Base-by-base conservation (phyloP, 2,888 invertebrate genomes). In the Eurytoma adleriae region DNA sequence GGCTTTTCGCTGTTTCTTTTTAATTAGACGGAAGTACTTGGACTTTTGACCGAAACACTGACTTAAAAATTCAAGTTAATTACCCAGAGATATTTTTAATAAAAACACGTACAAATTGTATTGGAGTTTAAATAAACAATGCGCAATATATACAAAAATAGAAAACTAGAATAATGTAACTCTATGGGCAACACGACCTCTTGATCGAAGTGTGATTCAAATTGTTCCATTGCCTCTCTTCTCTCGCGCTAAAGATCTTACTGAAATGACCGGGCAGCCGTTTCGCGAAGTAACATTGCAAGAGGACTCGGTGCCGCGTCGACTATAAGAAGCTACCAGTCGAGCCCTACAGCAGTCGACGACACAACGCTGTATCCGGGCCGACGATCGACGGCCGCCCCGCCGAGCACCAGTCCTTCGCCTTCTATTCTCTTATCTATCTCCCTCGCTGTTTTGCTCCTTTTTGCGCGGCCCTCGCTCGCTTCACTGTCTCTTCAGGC, bases 241-340 rank as follows among this genome's bases (percentile, higher is more conserved):
- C 54, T 57, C 57, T 66, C 40, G 24, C 24, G 24, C 24, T 24
- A 24, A 24, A 24, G 24, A 24, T 24, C 24, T 24, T 24, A 40
- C 40, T 20, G 14, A 18, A 24, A 57, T n/a, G 66, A 27, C 48
- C 40, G n/a, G 40, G 2, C 59, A 20, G 27, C 59, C 48, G 59
- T n/a, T n/a, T 20, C 52, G 66, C 3, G 27, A 54, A 73, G 61
- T 61, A 62, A 78, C 67, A 78, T 78, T 68, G 61, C 68, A 56
- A 68, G 20, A 61, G 48, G 40, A 14, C 40, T 27, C 50, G 40
- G 4, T 1, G 66, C 74, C 61, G 57, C 74, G 14, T 12, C 24
- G 24, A 5, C 20, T 48, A 50, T 50, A 48, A 16, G 18, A 4
- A 13, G 5, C 27, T 30, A 3, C 66, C 57, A 7, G 30, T 70